phyloP scores from a whole-genome alignment of 2,797 vertebrate species.

The Danio tinwini region DNA sequence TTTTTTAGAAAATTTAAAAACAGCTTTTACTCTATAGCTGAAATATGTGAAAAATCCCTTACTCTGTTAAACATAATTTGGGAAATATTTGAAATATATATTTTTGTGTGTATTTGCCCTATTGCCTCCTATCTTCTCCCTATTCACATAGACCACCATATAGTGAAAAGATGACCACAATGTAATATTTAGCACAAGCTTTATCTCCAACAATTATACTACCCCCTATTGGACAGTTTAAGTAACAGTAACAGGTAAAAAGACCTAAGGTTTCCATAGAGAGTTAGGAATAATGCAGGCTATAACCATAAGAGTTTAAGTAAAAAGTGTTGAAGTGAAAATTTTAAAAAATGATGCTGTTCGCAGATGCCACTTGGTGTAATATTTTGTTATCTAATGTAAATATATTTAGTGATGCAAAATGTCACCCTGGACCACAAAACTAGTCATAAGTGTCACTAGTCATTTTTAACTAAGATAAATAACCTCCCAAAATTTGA shows the following conservation, averaged over 20 bases:
- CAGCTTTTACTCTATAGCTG: no score
- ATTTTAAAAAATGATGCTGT: not conserved
- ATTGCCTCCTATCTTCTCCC: not conserved
- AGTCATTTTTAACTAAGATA: no score
- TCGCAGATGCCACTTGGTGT: not conserved
- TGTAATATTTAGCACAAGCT: not conserved
- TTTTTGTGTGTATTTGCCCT: not conserved
- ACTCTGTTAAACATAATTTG: no score
- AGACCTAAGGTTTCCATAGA: not conserved
- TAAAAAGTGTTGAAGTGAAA: not conserved
- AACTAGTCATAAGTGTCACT: no score
- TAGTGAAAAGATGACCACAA: constrained; percentile 18
- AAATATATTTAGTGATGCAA: no score
- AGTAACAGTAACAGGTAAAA: constrained; percentile 28
- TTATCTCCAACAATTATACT: constrained; percentile 37
- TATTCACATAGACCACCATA: constrained; percentile 1
- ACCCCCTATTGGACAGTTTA: constrained; percentile 51
- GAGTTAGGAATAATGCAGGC: not conserved
- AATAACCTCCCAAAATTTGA: no score
- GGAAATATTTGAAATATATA: no score
- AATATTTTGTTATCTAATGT: not conserved
- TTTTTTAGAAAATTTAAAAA: no score
- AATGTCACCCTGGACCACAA: not conserved
- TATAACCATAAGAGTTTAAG: not conserved
- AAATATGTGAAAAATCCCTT: no score